These are phyloP conservation scores for Physella acuta DNA, from an alignment of 1,140 invertebrate species.

Conservation along the genomic window DNA sequence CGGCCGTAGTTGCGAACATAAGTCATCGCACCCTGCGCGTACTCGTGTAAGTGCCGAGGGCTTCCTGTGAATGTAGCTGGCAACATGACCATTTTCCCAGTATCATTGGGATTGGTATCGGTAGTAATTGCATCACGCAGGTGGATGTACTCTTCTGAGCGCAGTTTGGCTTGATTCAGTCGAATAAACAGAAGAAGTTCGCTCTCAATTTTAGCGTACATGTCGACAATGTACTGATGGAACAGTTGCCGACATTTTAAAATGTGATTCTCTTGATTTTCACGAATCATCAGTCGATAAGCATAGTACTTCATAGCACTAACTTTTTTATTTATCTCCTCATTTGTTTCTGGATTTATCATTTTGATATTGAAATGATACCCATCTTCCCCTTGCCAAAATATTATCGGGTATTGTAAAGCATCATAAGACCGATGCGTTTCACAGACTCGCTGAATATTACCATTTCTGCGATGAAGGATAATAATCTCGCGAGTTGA, in stretches of 20 bases:
- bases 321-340: constrained; percentile 12
- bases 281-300: constrained; percentile 24
- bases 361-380: background rate
- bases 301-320: constrained; percentile 24
- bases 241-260: constrained; percentile 46
- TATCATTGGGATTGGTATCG: constrained; percentile 17
- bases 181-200: constrained; percentile 45
- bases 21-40: constrained; percentile 61
- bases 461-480: background rate
- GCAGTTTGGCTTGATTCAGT: constrained; percentile 40
- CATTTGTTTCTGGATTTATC: constrained; percentile 9
- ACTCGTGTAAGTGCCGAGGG: constrained; percentile 59
- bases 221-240: constrained; percentile 59
- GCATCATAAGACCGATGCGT: background rate
- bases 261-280: constrained; percentile 42
- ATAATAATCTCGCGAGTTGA: background rate
- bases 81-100: constrained; percentile 56
- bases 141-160: constrained; percentile 33
- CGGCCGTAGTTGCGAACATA: constrained; percentile 61
- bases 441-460: background rate
- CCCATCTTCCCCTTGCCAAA: constrained; percentile 13
- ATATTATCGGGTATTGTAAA: background rate
- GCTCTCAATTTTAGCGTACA: constrained; percentile 57
- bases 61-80: constrained; percentile 53
- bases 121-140: constrained; percentile 32